phyloP scores from a whole-genome alignment of 1,140 invertebrate genomes.

The Proctacanthus coquilletti region DNA sequence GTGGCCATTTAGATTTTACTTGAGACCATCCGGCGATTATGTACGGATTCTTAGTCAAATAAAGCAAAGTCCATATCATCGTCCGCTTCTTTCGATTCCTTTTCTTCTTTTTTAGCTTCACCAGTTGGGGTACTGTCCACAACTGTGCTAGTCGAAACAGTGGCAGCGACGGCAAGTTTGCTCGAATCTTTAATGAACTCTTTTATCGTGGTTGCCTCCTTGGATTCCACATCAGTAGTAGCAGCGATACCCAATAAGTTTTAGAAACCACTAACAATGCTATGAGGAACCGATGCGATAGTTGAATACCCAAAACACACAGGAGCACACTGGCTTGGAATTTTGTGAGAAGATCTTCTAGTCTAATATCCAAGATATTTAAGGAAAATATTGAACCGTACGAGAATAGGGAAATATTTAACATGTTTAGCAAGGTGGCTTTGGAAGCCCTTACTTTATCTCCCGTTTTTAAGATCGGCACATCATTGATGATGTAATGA shows the following conservation, averaged over 20 bases:
- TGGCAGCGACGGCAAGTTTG: conserved; percentile 70
- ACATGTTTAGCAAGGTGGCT: conserved; percentile 97
- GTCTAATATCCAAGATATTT: conserved; percentile 93
- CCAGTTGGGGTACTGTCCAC: conserved; percentile 39
- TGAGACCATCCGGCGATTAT: too few species aligned
- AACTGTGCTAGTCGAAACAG: conserved; percentile 41
- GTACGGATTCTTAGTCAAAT: conserved; percentile 88
- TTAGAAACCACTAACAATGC: conserved; percentile 95
- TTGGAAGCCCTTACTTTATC: conserved; percentile 98
- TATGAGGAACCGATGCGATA: conserved; percentile 90
- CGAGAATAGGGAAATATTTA: conserved; percentile 98
- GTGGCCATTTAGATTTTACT: too few species aligned
- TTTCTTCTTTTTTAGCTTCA: conserved; percentile 52
- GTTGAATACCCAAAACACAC: conserved; percentile 95
- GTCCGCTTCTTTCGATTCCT: conserved; percentile 70
- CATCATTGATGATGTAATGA: conserved; percentile 98
- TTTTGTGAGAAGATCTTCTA: conserved; percentile 79
- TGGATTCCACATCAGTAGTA: conserved; percentile 87
- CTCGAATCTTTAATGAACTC: conserved; percentile 86
- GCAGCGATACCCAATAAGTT: conserved; percentile 93
- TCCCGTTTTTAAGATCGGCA: conserved; percentile 87
- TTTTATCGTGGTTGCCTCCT: conserved; percentile 84
- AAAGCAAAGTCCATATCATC: conserved; percentile 96
- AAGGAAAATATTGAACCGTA: conserved; percentile 97
- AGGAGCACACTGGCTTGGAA: conserved; percentile 92